Evolutionary conservation across 2,113 vertebrate genomes (phyloP).

Genomic region (Phoxinus phoxinus): DNA sequence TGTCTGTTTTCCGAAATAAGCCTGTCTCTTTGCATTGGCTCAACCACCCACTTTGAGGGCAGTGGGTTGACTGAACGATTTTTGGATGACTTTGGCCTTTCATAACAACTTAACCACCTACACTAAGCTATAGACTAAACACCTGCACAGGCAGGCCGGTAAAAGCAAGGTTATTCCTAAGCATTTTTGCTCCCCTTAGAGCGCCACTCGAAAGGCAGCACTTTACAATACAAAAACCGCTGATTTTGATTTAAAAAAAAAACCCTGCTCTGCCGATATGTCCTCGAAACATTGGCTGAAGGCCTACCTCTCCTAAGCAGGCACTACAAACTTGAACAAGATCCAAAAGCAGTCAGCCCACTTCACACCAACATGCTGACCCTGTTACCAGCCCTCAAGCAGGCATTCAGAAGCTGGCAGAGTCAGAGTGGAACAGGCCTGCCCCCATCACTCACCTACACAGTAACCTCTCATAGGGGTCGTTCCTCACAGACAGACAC

Average conservation of each 20-base stretch:
- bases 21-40: constrained; percentile 41
- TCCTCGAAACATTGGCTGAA: constrained; percentile 12
- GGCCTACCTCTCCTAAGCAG: not conserved
- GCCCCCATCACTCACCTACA: constrained; percentile 41
- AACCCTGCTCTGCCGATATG: not conserved
- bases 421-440: constrained; percentile 21
- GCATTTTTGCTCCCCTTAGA: not conserved
- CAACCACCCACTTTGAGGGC: constrained; percentile 42
- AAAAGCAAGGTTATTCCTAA: constrained; percentile 40
- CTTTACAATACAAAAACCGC: not conserved
- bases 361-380: constrained; percentile 38
- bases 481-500: constrained; percentile 15
- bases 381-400: constrained; percentile 15
- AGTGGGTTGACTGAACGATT: constrained; percentile 28
- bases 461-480: constrained; percentile 26
- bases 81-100: constrained; percentile 46
- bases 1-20: constrained; percentile 19
- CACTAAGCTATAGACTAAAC: constrained; percentile 17
- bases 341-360: constrained; percentile 27
- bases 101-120: constrained; percentile 50
- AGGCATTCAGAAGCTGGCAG: constrained; percentile 27
- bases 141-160: constrained; percentile 21
- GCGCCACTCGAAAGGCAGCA: constrained; percentile 1
- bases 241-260: not conserved
- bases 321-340: constrained; percentile 36